Evolutionary conservation across 2,797 vertebrate species (phyloP).

Genomic region (Ara ararauna): DNA sequence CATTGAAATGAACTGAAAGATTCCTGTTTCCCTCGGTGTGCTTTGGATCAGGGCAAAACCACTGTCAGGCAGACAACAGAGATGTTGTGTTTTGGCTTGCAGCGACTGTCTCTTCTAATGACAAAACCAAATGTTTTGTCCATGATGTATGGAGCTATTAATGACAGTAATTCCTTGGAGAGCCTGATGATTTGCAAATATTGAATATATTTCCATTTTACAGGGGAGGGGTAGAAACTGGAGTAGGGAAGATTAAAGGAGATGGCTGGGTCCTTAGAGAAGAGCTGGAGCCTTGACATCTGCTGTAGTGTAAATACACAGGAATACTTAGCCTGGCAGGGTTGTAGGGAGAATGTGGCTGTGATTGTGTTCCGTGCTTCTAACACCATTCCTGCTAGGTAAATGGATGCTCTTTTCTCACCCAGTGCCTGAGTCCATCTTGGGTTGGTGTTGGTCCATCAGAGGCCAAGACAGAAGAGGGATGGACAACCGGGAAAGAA

Average conservation of each 20-base stretch:
- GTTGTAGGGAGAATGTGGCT: rapidly evolving
- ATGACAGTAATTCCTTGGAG: slow-evolving; percentile 10
- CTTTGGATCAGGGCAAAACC: background rate
- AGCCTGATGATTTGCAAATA: background rate
- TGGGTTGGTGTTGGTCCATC: background rate
- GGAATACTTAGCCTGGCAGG: background rate
- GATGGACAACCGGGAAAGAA: background rate
- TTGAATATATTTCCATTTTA: background rate
- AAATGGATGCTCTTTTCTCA: background rate
- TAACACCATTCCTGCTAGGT: background rate
- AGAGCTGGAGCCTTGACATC: background rate
- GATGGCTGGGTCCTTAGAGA: background rate
- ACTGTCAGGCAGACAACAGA: background rate
- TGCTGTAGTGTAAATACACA: background rate
- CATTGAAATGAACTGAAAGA: slow-evolving; percentile 37
- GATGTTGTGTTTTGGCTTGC: background rate
- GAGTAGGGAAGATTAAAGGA: background rate
- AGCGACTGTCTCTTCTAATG: slow-evolving; percentile 16
- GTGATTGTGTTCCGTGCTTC: rapidly evolving
- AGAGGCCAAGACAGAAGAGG: background rate
- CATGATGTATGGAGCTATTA: slow-evolving; percentile 11
- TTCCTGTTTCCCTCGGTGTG: background rate
- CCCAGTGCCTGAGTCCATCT: rapidly evolving
- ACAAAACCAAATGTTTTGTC: slow-evolving; percentile 52
- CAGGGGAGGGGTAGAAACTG: background rate